Base-by-base conservation (phyloP, 1,140 invertebrate genomes). In the Drosophila sp. region DNA sequence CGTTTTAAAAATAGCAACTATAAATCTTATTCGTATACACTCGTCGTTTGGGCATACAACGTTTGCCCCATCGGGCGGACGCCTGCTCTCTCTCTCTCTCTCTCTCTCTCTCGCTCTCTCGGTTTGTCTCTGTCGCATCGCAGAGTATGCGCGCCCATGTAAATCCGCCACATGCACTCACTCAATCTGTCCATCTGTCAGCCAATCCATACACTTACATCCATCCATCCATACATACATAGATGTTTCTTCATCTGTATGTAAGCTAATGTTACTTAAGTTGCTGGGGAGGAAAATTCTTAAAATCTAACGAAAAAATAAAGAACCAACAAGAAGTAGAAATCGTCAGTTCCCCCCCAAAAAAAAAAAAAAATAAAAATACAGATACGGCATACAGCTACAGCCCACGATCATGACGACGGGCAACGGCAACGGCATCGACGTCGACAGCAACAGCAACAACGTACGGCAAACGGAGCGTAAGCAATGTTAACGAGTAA, bases 1-100 rank as follows among this genome's bases (percentile, higher is more conserved):
- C 79, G 80, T 79, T 83, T 87, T 87, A 89, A 87, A 87, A 87
- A 87, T 87, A 87, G 83, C 84, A 72, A 89, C 83, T 82, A 89
- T 89, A 87, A 87, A 87, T 87, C 83, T 89, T 77, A 66, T 68
- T 63, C 41, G 60, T 61, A 61, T 72, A 76, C 68, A 77, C 70
- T 79, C 76, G 63, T 69, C 67, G 78, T 58, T 76, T 50, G 44
- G 62, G 54, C 63, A 69, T 66, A 71, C 76, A 75, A 68, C 73
- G 75, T 65, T 70, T 73, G 66, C 74, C 60, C 38, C 40, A 47
- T 47, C 44, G 44, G 44, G 44, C 44, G 23, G 44, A 47, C 44
- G 23, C 25, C 27, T 8, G 23, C 44, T 50, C 25, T 50, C 23
- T 50, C 44, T 27, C 3, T 10, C 23, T 50, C 23, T 27, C 23